Evolutionary conservation across 2,888 invertebrate species (phyloP).

Genomic region (Macaria liturata): DNA sequence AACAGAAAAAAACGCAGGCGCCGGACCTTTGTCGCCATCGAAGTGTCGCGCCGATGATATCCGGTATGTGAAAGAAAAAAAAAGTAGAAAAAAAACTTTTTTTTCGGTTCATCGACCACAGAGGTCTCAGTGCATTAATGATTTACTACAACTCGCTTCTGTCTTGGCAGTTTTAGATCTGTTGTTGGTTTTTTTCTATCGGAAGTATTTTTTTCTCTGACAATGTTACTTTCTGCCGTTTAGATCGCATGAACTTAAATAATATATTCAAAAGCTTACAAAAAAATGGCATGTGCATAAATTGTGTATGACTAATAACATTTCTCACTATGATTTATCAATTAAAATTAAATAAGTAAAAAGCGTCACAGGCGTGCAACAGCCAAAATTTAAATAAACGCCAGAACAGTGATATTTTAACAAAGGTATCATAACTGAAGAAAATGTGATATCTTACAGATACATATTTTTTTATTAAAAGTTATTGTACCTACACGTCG

Average conservation of each 20-base stretch:
- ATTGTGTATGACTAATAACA: too few species aligned
- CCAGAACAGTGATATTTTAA: too few species aligned
- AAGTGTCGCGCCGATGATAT: conserved; percentile 71
- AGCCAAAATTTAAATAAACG: too few species aligned
- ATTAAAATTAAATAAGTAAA: too few species aligned
- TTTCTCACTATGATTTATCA: too few species aligned
- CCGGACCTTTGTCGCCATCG: conserved; percentile 72
- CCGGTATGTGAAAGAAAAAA: conserved; percentile 58
- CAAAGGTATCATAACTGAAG: too few species aligned
- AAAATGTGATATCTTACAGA: too few species aligned
- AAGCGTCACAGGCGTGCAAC: too few species aligned
- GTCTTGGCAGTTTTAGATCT: conserved; percentile 28
- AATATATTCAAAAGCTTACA: too few species aligned
- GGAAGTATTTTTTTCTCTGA: conserved; percentile 41
- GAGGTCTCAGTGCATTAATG: conserved; percentile 58
- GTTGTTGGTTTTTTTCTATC: conserved; percentile 32
- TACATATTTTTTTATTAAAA: too few species aligned
- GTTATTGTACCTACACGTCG: too few species aligned
- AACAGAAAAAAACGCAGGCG: conserved; percentile 60
- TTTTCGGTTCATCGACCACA: conserved; percentile 59
- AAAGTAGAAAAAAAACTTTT: conserved; percentile 38
- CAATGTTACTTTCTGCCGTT: conserved; percentile 24
- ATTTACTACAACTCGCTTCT: conserved; percentile 63
- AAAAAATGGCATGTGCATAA: too few species aligned
- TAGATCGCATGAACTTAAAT: background rate